phyloP scores from a whole-genome alignment of 2,113 vertebrate genomes.

The Danio rerio region DNA sequence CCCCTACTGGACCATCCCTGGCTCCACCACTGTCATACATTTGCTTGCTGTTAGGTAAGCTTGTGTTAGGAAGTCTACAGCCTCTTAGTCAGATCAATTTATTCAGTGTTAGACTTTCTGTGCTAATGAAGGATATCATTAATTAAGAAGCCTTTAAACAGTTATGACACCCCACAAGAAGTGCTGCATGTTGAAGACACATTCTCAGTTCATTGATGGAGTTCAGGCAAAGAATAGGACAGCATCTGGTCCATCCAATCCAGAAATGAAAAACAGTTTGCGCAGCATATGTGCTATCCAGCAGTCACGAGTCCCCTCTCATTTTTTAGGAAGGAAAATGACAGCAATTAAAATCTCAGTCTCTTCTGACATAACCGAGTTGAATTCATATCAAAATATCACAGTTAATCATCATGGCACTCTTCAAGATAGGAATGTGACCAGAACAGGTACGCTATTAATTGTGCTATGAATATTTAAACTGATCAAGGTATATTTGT shows the following conservation, averaged over 20 bases:
- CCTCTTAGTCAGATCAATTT: constrained; percentile 25
- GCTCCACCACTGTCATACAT: no score
- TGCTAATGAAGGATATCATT: constrained; percentile 41
- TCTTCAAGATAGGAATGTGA: constrained; percentile 2
- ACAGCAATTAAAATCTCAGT: constrained; percentile 67
- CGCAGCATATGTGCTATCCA: constrained; percentile 58
- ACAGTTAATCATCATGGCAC: constrained; percentile 53
- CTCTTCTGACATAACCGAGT: constrained; percentile 50
- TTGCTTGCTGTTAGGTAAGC: neutral
- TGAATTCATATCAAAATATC: constrained; percentile 59
- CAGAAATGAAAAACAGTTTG: constrained; percentile 57
- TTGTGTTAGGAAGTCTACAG: constrained; percentile 11
- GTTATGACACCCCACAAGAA: neutral
- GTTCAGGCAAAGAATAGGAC: constrained; percentile 45
- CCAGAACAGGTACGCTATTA: neutral
- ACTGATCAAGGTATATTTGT: neutral
- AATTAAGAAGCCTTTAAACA: constrained; percentile 32
- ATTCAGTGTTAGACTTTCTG: constrained; percentile 38
- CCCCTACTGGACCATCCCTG: no score
- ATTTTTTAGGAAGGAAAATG: constrained; percentile 61
- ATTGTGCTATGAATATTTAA: neutral
- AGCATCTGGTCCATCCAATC: constrained; percentile 59
- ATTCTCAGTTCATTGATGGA: constrained; percentile 60
- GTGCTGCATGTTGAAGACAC: neutral
- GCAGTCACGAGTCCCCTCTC: constrained; percentile 60